Evolutionary conservation across 2,113 vertebrate species (phyloP), one percentile per base, ranked within the genome.

Genomic region (Spizaetus ornatus): DNA sequence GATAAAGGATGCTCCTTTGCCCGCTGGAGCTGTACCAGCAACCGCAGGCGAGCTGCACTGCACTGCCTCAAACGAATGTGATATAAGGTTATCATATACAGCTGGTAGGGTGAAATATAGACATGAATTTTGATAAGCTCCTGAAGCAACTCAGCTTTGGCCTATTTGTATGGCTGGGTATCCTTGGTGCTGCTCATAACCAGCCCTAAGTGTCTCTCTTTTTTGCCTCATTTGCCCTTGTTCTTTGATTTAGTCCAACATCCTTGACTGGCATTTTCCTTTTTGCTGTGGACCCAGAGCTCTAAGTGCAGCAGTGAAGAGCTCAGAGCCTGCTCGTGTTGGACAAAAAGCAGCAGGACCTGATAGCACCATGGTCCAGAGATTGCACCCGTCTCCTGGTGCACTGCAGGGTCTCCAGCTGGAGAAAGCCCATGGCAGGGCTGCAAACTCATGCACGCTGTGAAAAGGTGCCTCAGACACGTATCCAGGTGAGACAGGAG

Each of bases 331-430:
- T 36, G 10, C 26, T 42, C 0, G 0, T 12, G 16, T 7, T 50
- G 53, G 40, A 29, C n/a, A 43, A 0, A 3, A 50, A 69, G 74
- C 42, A 40, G 34, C 34, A 58, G 42, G 36, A 52, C 62, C 62
- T 17, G 23, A 27, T 0, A 69, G 32, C 29, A n/a, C 22, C 62
- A 2, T 0, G 16, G 11, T 62, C 32, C 14, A 29, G 32, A 34
- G 10, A 31, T 74, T 36, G 47, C 42, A 27, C 34, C 23, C 4
- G 0, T 10, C 38, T 45, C 40, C 55, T 27, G 5, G 21, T 7
- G 38, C 38, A 6, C 34, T 16, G 34, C 16, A 17, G 45, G 34
- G 20, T 5, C 17, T 86, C 52, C 61, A 67, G 31, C 34, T 40
- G 50, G 48, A 70, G 25, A 40, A 73, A 84, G 29, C 40, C 40